Percentiles rank a stretch among this genome's conserved stretches.
These are phyloP conservation scores for Eidolon dupreanum DNA, from an alignment of 2,797 vertebrate genomes.

Conservation along the genomic window DNA sequence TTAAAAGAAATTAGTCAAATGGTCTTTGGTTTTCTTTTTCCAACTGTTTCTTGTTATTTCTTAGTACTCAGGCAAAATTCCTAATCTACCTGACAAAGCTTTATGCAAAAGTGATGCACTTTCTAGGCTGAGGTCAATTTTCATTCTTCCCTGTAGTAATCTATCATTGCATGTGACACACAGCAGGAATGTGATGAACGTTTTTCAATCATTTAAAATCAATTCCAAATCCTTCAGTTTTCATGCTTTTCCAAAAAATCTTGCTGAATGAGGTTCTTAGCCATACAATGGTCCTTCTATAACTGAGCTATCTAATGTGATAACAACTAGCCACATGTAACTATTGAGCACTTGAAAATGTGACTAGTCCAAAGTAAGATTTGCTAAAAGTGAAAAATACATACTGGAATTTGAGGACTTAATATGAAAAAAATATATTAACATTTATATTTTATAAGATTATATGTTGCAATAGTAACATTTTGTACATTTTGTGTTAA, in stretches of 20 bases:
- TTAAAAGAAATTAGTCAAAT: neutral
- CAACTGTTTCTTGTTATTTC: neutral
- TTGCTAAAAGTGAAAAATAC: neutral
- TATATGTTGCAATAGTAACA: neutral
- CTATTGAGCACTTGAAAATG: neutral
- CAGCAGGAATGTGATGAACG: neutral
- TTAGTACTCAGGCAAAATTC: neutral
- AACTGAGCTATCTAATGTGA: neutral
- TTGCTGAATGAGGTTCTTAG: neutral
- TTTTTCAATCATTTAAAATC: neutral
- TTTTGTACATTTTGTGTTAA: neutral
- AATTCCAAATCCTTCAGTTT: conserved; percentile 11
- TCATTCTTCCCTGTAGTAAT: neutral
- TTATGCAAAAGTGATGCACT: conserved; percentile 2
- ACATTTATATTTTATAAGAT: neutral
- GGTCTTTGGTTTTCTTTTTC: neutral
- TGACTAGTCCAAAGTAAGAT: neutral
- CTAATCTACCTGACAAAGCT: neutral
- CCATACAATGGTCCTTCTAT: neutral
- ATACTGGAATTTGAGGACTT: neutral
- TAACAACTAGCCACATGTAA: neutral
- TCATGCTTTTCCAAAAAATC: neutral
- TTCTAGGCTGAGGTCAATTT: conserved; percentile 1
- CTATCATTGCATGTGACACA: neutral
- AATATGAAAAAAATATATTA: neutral